Conservation (phyloP, 2,888 invertebrate genomes). For the Stenolophus ochropezus region DNA sequence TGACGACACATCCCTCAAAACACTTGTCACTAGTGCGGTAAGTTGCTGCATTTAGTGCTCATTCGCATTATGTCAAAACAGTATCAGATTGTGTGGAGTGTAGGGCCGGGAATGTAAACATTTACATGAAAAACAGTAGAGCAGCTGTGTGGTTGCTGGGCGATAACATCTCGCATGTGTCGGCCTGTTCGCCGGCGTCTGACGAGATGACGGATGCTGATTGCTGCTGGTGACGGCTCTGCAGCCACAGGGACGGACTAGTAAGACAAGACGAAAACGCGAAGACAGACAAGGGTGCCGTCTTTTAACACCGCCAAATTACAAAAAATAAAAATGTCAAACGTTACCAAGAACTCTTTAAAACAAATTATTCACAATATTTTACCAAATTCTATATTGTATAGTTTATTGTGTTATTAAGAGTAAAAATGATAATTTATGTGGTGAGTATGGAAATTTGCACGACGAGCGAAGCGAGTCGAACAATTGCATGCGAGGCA, state of each 20-base stretch:
- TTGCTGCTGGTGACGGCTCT: conserved; percentile 39
- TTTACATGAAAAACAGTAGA: conserved; percentile 39
- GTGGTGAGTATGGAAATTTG: too few species aligned
- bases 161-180: conserved; percentile 35
- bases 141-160: conserved; percentile 11
- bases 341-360: too few species aligned
- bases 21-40: neutral
- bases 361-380: too few species aligned
- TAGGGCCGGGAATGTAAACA: conserved; percentile 43
- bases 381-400: too few species aligned
- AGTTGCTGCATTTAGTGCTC: neutral
- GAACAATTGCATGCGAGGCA: too few species aligned
- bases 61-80: conserved; percentile 38
- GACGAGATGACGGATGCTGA: conserved; percentile 57
- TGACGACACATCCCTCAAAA: neutral
- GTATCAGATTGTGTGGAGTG: conserved; percentile 4
- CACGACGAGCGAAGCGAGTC: too few species aligned
- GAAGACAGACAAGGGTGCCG: neutral
- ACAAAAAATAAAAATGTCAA: neutral
- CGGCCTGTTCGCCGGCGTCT: neutral
- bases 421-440: too few species aligned
- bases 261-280: neutral
- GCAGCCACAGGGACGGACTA: conserved; percentile 20
- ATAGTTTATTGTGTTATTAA: too few species aligned
- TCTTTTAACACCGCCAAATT: neutral